Evolutionary conservation across 2,888 invertebrate genomes (phyloP).

Genomic region (Chloromyia formosa): DNA sequence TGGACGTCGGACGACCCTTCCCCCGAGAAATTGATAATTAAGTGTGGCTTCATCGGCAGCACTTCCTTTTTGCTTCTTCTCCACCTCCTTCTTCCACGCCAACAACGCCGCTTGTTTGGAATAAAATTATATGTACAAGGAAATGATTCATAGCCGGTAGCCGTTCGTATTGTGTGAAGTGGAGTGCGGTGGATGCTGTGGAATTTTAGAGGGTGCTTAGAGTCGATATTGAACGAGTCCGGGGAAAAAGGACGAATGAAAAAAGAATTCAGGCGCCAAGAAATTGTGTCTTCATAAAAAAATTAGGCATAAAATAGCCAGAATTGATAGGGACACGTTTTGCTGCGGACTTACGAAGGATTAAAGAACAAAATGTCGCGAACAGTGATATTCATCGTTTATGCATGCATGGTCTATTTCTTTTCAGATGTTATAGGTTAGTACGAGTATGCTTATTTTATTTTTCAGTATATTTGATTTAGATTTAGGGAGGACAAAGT

Average conservation of each 20-base stretch:
- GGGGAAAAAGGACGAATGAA: neutral
- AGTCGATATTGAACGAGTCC: neutral
- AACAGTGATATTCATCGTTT: constrained; percentile 1
- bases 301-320: too few species aligned
- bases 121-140: constrained; percentile 7
- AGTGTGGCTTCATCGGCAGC: neutral
- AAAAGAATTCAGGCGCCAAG: constrained; percentile 2
- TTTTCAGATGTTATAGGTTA: constrained; percentile 40
- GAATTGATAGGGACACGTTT: too few species aligned
- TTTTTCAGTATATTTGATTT: too few species aligned
- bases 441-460: constrained; percentile 17
- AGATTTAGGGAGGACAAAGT: too few species aligned
- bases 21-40: constrained; percentile 20
- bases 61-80: neutral
- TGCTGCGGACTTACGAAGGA: neutral
- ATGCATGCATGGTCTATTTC: constrained; percentile 25
- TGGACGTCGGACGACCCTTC: constrained; percentile 5
- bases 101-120: neutral
- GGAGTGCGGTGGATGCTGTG: too few species aligned
- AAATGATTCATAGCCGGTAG: constrained; percentile 14
- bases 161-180: neutral
- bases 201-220: too few species aligned
- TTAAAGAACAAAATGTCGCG: neutral
- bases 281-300: neutral
- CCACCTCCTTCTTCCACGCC: neutral